Conservation (phyloP, 2,113 vertebrate genomes). For the Labeo rohita region DNA sequence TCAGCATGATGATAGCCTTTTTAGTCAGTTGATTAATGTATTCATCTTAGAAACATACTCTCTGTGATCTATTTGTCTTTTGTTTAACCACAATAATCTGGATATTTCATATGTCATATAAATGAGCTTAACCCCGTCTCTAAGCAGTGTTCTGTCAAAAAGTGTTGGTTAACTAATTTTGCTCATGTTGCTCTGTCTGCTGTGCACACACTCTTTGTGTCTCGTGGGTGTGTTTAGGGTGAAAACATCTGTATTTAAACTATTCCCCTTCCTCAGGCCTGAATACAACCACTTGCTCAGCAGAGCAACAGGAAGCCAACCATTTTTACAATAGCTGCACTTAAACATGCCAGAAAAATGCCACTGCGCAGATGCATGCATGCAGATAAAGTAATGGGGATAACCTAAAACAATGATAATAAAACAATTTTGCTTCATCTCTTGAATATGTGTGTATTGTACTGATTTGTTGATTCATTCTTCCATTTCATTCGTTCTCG, state of each 20-base stretch:
- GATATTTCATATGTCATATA: not conserved
- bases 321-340: slow-evolving; percentile 78
- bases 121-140: not conserved
- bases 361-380: slow-evolving; percentile 63
- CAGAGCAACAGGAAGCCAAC: slow-evolving; percentile 83
- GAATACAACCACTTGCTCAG: slow-evolving; percentile 78
- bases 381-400: slow-evolving; percentile 52
- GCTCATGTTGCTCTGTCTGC: slow-evolving; percentile 1
- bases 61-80: not conserved
- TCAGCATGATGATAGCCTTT: no score
- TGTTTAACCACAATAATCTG: not conserved
- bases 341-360: slow-evolving; percentile 73
- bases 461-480: not conserved
- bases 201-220: slow-evolving; percentile 54
- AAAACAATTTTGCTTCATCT: not conserved
- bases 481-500: not conserved
- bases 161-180: not conserved
- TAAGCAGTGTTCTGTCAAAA: slow-evolving; percentile 5
- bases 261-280: slow-evolving; percentile 80
- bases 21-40: no score
- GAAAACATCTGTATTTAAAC: slow-evolving; percentile 84
- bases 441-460: not conserved
- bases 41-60: not conserved
- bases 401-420: not conserved
- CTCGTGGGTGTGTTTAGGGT: slow-evolving; percentile 74